Percentiles rank a stretch among this genome's conserved stretches.
phyloP scores from a whole-genome alignment of 2,113 vertebrate genomes.

The Todiramphus saurophagus region DNA sequence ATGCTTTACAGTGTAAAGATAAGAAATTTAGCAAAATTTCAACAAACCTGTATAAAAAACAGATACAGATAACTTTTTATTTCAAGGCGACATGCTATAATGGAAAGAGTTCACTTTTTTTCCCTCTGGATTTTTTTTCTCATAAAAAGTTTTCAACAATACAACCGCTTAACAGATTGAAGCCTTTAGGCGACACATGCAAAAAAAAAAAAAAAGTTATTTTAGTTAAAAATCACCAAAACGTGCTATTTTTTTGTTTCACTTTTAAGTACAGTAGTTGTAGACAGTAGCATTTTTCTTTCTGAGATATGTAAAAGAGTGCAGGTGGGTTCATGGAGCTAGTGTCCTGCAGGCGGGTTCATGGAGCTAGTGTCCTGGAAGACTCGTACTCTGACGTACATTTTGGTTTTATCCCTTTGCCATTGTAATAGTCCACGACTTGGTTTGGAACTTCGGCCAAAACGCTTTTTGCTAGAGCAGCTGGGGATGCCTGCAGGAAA shows the following conservation, averaged over 20 bases:
- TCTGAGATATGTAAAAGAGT: conserved; percentile 68
- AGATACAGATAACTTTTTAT: conserved; percentile 81
- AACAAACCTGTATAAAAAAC: conserved; percentile 93
- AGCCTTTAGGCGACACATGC: conserved; percentile 85
- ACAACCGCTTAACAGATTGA: conserved; percentile 78
- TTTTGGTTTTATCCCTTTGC: conserved; percentile 96
- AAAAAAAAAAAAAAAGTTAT: conserved; percentile 79
- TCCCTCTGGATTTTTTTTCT: conserved; percentile 70
- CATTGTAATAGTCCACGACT: conserved; percentile 99
- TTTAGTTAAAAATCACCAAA: conserved; percentile 82
- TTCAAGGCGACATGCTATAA: conserved; percentile 87
- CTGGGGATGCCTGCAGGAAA: conserved; percentile 89
- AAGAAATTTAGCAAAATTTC: conserved; percentile 96
- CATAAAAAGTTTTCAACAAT: conserved; percentile 85
- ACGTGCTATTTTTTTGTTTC: conserved; percentile 79
- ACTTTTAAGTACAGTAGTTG: conserved; percentile 68
- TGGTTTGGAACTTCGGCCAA: conserved; percentile 97
- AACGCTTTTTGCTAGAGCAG: conserved; percentile 94
- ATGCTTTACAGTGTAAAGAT: conserved; percentile 91
- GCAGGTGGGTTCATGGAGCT: conserved; percentile 79
- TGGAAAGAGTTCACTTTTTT: conserved; percentile 79
- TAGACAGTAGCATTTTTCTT: conserved; percentile 58
- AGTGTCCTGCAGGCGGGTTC: conserved; percentile 82
- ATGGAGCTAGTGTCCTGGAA: conserved; percentile 91
- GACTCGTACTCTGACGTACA: conserved; percentile 89